A percentile compares a stretch with the other conserved stretches of the same genome.
Conservation (phyloP, 2,888 invertebrate genomes). For the Elysia crispata region DNA sequence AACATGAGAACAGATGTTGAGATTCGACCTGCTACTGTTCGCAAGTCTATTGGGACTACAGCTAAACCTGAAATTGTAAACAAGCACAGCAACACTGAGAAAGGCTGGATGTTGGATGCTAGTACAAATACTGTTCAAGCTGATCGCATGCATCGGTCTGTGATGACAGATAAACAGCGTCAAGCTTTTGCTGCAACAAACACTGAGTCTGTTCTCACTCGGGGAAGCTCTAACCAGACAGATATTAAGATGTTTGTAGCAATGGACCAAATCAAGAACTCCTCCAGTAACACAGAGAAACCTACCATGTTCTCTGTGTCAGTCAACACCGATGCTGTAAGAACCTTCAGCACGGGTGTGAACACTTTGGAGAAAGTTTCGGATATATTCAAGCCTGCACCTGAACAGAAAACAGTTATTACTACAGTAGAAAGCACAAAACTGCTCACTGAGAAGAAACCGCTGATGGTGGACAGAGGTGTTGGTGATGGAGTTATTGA, state of each 20-base stretch:
- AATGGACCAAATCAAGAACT: conserved; percentile 60
- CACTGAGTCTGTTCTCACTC: conserved; percentile 55
- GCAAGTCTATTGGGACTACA: conserved; percentile 66
- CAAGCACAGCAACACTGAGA: conserved; percentile 63
- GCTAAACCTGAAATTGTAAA: conserved; percentile 65
- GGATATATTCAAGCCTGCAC: conserved; percentile 21
- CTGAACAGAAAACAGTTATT: conserved; percentile 25
- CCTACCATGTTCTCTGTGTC: conserved; percentile 45
- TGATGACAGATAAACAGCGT: conserved; percentile 65
- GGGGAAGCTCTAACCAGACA: conserved; percentile 61
- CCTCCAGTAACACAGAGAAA: conserved; percentile 63
- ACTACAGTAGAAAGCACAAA: conserved; percentile 24
- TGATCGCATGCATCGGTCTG: conserved; percentile 59
- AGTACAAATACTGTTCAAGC: conserved; percentile 65
- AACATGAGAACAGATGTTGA: conserved; percentile 69
- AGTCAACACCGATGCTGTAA: conserved; percentile 35
- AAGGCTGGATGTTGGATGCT: conserved; percentile 67
- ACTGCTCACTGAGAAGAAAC: conserved; percentile 25
- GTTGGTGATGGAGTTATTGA: conserved; percentile 19
- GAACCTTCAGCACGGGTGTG: conserved; percentile 16
- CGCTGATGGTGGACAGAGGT: conserved; percentile 19
- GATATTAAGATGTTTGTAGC: conserved; percentile 65
- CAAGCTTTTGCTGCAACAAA: conserved; percentile 64
- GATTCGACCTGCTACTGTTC: conserved; percentile 62
- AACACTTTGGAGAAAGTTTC: conserved; percentile 42